phyloP scores from a whole-genome alignment of 2,888 invertebrate species.

The Harpagoxenus sublaevis region DNA sequence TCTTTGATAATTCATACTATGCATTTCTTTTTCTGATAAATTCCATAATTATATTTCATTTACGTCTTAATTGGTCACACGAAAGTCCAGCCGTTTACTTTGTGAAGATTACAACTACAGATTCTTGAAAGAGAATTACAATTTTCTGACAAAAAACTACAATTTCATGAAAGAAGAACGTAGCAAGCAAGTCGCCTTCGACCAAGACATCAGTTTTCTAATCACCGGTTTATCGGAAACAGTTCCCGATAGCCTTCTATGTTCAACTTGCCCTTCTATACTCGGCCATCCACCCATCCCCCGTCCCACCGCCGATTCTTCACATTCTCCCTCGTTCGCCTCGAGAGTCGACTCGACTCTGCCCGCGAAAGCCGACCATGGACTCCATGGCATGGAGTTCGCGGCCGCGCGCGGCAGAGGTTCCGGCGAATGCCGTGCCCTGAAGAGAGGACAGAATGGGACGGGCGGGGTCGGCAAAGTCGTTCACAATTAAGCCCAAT shows the following conservation, averaged over 20 bases:
- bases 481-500: conserved; percentile 83
- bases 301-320: conserved; percentile 48
- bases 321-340: conserved; percentile 66
- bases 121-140: neutral
- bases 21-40: neutral
- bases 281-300: conserved; percentile 36
- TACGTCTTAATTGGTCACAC: neutral
- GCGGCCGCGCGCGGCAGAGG: conserved; percentile 63
- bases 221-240: conserved; percentile 82
- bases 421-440: conserved; percentile 63
- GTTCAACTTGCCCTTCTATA: conserved; percentile 48
- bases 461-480: conserved; percentile 40
- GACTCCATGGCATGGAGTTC: conserved; percentile 17
- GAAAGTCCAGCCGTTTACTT: neutral
- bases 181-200: conserved; percentile 30
- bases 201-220: conserved; percentile 77
- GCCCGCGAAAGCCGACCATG: conserved; percentile 70
- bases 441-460: conserved; percentile 10
- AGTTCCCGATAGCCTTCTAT: conserved; percentile 70
- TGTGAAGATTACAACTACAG: neutral
- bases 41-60: neutral
- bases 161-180: neutral
- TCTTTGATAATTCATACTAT: neutral
- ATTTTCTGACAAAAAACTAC: neutral
- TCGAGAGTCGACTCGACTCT: conserved; percentile 67